Conservation (phyloP, 1,140 invertebrate species). For the Prorops nasuta region DNA sequence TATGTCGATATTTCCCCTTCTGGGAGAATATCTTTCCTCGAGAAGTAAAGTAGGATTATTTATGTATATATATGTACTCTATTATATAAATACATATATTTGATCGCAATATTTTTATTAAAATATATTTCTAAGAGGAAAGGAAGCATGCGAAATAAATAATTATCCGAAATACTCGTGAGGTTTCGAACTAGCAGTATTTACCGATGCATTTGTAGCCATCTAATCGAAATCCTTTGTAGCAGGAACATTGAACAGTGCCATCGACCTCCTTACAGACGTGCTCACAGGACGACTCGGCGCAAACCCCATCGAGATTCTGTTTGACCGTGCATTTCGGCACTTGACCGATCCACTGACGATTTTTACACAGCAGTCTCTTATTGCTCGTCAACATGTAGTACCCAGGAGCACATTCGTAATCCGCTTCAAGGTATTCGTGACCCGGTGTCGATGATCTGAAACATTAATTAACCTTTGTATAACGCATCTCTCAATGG, state of each 20-base stretch:
- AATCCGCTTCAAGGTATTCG: conserved; percentile 52
- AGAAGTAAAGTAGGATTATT: too few species aligned
- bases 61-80: too few species aligned
- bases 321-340: conserved; percentile 43
- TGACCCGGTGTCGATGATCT: conserved; percentile 49
- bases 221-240: conserved; percentile 47
- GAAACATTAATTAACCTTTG: too few species aligned
- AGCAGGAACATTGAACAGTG: conserved; percentile 53
- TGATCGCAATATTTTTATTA: too few species aligned
- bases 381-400: conserved; percentile 35
- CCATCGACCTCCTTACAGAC: conserved; percentile 54
- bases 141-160: too few species aligned
- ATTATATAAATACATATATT: too few species aligned
- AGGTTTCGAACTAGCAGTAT: too few species aligned
- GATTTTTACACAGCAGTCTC: conserved; percentile 45
- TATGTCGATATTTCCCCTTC: too few species aligned
- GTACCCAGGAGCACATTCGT: conserved; percentile 47
- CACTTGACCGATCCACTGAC: conserved; percentile 47
- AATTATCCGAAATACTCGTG: too few species aligned
- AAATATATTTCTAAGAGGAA: too few species aligned
- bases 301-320: conserved; percentile 35
- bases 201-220: conserved; percentile 48
- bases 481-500: too few species aligned
- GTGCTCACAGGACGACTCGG: conserved; percentile 48
- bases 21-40: too few species aligned